Evolutionary conservation across 2,888 invertebrate species (phyloP), one percentile per base, ranked within the genome.

Genomic region (Cantharis nigra): DNA sequence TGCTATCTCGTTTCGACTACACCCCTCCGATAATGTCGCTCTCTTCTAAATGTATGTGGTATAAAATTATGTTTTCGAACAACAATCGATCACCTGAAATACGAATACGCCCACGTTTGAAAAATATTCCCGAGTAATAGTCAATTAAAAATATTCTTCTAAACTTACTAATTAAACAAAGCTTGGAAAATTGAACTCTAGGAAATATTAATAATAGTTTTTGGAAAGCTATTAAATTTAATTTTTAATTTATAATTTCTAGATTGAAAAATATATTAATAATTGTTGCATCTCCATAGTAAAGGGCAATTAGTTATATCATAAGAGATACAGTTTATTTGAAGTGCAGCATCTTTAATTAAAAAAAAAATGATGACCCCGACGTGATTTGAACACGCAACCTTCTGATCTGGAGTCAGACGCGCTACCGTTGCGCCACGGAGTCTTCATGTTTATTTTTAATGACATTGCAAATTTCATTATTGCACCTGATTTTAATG

Each of bases 361-460:
- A 49, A 5, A 49, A n/a, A 85, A 84, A 86, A 84, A 83, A 72
- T n/a, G 82, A 88, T 95, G 95, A 96, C 95, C 95, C 95, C 95
- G 95, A 95, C 95, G 95, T 96, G 96, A 96, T 95, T 96, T 94
- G 96, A 96, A 96, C 96, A 96, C 96, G 95, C 96, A 96, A 95
- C 96, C 96, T 96, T 96, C 96, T 95, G 96, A 96, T 96, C 96
- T 96, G 96, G 96, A 96, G 96, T 96, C 96, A 95, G 96, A 96
- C 96, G 96, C 96, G 96, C 95, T 96, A 96, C 96, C 96, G 95
- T 96, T 96, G 96, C 96, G 96, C 96, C 96, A 96, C 95, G 95
- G 94, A 94, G 94, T 94, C 95, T 16, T 33, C 3, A 4, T n/a
- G 7, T 7, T 49, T 49, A n/a, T 49, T 49, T 49, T 7, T 49